Base-by-base conservation (phyloP, 2,113 vertebrate genomes). In the Spea bombifrons region DNA sequence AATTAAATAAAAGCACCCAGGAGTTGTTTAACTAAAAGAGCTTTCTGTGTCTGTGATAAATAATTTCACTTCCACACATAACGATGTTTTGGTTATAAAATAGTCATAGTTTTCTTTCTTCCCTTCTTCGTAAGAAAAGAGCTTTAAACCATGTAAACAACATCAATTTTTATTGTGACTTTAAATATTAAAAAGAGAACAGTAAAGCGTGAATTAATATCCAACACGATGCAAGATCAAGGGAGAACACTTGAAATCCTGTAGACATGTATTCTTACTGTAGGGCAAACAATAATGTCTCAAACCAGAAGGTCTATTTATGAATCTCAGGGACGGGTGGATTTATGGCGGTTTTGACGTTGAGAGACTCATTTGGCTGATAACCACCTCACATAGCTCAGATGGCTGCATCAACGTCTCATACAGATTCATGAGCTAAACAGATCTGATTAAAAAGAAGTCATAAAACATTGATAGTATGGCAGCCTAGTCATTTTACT, bases 1-100 rank as follows among this genome's bases (percentile, higher is more conserved):
- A 8, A 43, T 52, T 68, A 68, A 68, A 66, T 68, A 59, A 68
- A 15, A 59, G 75, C 48, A 75, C 73, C 65, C 61, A 66, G 64
- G 49, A 75, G 73, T 45, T 75, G 10, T 45, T 30, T 53, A 48
- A n/a, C 2, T 13, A n/a, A 53, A 61, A n/a, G 10, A 61, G 59
- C 59, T 12, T 48, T 76, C 65, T 45, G n/a, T 55, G 50, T 49
- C 63, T 15, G 63, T 73, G 45, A 80, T 80, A 80, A 73, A 67
- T 57, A 79, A 72, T 73, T 80, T 48, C 17, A 66, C 30, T 76
- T 50, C 59, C 49, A 66, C 63, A 72, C 77, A 80, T 73, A 16
- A 73, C 15, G 59, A 72, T 57, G 17, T n/a, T n/a, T n/a, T n/a
- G 15, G 52, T 53, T 49, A 63, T 61, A 70, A 70, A 77, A 16